Conservation (phyloP, 2,888 invertebrate species). For the Meganola albula region DNA sequence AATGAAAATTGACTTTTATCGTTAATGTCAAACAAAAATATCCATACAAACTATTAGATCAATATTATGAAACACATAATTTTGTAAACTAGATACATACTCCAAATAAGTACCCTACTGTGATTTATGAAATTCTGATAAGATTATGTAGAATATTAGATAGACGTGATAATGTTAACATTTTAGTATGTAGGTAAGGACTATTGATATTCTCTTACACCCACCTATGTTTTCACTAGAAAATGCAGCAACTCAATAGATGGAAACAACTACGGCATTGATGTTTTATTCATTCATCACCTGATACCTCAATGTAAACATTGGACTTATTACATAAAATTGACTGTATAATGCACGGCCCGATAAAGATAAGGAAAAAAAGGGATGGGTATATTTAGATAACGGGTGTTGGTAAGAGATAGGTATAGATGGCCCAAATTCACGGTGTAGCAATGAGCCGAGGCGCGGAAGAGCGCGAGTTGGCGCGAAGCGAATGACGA, state of each 20-base stretch:
- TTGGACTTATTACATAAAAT: slow-evolving; percentile 60
- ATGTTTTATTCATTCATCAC: slow-evolving; percentile 37
- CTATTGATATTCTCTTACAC: too few species aligned
- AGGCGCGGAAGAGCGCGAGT: slow-evolving; percentile 61
- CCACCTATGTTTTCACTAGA: too few species aligned
- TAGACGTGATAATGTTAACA: too few species aligned
- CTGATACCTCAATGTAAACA: slow-evolving; percentile 59
- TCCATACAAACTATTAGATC: too few species aligned
- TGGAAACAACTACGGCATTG: slow-evolving; percentile 16
- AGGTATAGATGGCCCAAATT: slow-evolving; percentile 55
- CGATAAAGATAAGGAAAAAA: slow-evolving; percentile 36
- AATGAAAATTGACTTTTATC: too few species aligned
- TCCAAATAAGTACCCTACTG: too few species aligned
- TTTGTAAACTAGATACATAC: too few species aligned
- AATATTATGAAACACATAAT: too few species aligned
- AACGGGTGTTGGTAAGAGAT: slow-evolving; percentile 39
- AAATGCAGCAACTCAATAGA: slow-evolving; percentile 22
- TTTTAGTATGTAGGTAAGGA: too few species aligned
- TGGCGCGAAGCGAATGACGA: slow-evolving; percentile 27
- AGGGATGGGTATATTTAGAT: slow-evolving; percentile 36
- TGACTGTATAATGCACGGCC: slow-evolving; percentile 35
- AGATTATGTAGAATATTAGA: too few species aligned
- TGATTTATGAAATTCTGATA: too few species aligned
- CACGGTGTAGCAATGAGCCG: slow-evolving; percentile 52
- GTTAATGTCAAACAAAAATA: too few species aligned